These are phyloP conservation scores for Momotus momota DNA, from an alignment of 2,797 vertebrate species.

Conservation along the genomic window DNA sequence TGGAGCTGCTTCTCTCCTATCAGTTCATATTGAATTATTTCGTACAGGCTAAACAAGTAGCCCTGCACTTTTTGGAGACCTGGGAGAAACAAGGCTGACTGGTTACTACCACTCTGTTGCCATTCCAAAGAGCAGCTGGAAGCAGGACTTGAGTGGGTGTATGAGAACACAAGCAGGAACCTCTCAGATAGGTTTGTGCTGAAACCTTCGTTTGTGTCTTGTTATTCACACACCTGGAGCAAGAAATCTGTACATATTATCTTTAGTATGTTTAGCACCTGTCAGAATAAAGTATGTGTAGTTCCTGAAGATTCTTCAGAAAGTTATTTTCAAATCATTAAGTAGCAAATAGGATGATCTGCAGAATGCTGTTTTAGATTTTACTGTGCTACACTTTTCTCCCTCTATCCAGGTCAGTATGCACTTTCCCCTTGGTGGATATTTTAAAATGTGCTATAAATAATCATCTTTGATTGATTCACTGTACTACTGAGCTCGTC, in stretches of 20 bases:
- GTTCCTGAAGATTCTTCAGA: background rate
- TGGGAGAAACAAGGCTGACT: background rate
- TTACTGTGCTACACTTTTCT: background rate
- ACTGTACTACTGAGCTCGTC: background rate
- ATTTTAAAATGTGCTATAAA: conserved; percentile 20
- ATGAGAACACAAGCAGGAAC: background rate
- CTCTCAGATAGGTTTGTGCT: background rate
- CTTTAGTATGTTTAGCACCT: background rate
- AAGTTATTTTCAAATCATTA: background rate
- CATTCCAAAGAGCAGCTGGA: background rate
- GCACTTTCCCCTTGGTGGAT: background rate
- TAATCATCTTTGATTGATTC: background rate
- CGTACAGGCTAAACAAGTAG: background rate
- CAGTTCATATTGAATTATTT: background rate
- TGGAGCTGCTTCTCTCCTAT: background rate
- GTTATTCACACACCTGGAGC: background rate
- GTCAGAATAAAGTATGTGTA: background rate
- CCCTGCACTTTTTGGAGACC: background rate
- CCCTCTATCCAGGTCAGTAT: background rate
- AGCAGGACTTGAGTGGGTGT: rapidly evolving
- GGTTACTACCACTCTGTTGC: background rate
- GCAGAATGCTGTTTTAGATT: background rate
- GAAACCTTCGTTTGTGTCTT: background rate
- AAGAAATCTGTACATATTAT: background rate
- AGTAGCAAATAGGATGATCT: background rate